Evolutionary conservation across 2,797 vertebrate genomes (phyloP).

Genomic region (Anas flavirostris): DNA sequence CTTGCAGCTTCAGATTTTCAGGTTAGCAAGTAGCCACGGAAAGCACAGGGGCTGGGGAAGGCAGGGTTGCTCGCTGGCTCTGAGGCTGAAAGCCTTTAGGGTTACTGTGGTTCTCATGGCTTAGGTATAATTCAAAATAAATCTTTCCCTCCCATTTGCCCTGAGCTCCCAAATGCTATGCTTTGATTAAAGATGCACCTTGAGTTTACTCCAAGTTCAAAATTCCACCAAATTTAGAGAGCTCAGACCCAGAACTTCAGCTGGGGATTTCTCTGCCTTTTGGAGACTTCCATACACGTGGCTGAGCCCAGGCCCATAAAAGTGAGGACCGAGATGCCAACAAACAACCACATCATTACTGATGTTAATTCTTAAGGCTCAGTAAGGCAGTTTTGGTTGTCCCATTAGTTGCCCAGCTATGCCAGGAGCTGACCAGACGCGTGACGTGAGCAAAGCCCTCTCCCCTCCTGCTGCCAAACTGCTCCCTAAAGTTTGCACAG

Average conservation of each 20-base stretch:
- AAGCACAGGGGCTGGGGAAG: background rate
- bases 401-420: background rate
- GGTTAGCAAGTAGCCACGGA: background rate
- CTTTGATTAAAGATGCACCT: constrained; percentile 14
- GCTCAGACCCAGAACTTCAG: background rate
- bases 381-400: background rate
- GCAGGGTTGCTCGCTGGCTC: background rate
- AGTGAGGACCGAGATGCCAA: background rate
- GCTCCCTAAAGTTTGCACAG: background rate
- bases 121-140: background rate
- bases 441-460: background rate
- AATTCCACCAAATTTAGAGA: background rate
- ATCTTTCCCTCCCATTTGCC: background rate
- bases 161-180: background rate
- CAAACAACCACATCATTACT: background rate
- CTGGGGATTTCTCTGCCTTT: constrained; percentile 5
- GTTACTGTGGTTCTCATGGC: background rate
- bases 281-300: constrained; percentile 12
- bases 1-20: background rate
- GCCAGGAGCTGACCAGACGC: background rate
- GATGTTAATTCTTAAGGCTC: background rate
- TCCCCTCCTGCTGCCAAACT: background rate
- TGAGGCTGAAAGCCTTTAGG: background rate
- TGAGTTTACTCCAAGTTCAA: constrained; percentile 30
- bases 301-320: background rate